A percentile compares a stretch with the other conserved stretches of the same genome.
Conservation (phyloP, 2,113 vertebrate species). For the Pituophis catenifer region DNA sequence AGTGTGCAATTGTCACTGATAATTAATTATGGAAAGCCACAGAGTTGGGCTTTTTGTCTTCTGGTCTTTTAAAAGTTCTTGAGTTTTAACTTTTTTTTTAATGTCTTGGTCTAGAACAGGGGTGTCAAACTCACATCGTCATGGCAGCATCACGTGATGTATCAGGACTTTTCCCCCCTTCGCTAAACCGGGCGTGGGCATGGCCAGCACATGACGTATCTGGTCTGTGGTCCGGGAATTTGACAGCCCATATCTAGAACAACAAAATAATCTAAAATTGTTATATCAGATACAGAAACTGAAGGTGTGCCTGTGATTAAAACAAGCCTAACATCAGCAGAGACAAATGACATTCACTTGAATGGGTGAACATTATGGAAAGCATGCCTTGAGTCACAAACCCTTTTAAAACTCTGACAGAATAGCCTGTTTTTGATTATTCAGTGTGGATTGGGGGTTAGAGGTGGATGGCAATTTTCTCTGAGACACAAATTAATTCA, state of each 20-base stretch:
- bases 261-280: not conserved
- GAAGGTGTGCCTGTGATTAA: not conserved
- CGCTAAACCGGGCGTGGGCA: too few relatives aligned
- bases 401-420: slow-evolving; percentile 29
- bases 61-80: not conserved
- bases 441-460: not conserved
- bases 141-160: too few relatives aligned
- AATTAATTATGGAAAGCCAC: not conserved
- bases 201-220: too few relatives aligned
- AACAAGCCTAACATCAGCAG: not conserved
- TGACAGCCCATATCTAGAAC: not conserved
- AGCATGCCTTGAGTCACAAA: slow-evolving; percentile 5
- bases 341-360: not conserved
- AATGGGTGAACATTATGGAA: not conserved
- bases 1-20: not conserved
- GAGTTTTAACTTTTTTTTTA: not conserved
- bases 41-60: not conserved
- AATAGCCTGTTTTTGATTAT: not conserved
- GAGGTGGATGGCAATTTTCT: not conserved
- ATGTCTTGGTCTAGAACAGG: not conserved
- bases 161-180: too few relatives aligned
- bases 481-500: not conserved
- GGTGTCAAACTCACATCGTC: too few relatives aligned
- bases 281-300: not conserved
- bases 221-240: too few relatives aligned